phyloP scores from a whole-genome alignment of 2,113 vertebrate genomes.

The Malurus alboscapulatus region DNA sequence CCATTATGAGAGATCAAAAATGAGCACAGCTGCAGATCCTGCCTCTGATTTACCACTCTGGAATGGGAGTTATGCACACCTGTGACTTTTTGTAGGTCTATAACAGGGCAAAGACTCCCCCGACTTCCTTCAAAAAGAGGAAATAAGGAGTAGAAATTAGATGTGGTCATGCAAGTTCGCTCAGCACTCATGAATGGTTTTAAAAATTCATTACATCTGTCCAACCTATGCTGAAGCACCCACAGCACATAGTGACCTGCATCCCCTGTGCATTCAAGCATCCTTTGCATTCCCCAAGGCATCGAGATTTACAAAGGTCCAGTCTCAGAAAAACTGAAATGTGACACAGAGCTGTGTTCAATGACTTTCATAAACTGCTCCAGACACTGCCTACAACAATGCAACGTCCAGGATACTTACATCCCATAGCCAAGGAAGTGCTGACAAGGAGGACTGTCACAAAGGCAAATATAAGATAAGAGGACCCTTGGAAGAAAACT shows the following conservation, averaged over 20 bases:
- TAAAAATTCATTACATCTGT: not conserved
- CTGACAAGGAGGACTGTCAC: not conserved
- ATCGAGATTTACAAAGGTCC: not conserved
- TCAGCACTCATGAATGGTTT: not conserved
- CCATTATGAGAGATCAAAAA: not conserved
- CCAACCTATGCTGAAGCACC: not conserved
- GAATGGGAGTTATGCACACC: not conserved
- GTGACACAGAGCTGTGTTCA: not conserved
- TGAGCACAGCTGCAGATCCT: not conserved
- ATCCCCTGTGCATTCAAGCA: accelerated
- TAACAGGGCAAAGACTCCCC: not conserved
- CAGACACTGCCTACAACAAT: not conserved
- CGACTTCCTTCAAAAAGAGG: not conserved
- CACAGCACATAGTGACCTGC: not conserved
- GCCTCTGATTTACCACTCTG: not conserved
- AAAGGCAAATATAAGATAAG: not conserved
- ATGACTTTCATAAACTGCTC: not conserved
- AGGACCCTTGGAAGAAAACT: not conserved
- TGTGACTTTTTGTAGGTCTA: not conserved
- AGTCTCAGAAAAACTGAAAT: not conserved
- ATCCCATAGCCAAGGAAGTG: not conserved
- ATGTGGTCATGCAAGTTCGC: not conserved
- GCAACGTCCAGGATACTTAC: not conserved
- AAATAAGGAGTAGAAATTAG: not conserved
- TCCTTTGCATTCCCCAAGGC: not conserved